Base-by-base conservation (phyloP, 2,113 vertebrate genomes). In the Urocitellus parryii region DNA sequence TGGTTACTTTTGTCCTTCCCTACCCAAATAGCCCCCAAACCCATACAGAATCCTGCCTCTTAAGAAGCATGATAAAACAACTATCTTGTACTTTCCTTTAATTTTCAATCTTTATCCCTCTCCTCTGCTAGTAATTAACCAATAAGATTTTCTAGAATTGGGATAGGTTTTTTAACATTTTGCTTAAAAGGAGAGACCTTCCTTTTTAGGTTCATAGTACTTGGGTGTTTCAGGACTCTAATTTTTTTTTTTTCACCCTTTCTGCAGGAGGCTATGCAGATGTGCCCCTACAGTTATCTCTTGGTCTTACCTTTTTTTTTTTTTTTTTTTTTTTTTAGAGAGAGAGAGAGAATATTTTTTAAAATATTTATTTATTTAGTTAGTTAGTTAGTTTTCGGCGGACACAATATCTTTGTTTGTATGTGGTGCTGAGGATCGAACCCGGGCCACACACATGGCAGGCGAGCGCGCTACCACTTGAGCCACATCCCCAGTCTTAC, bases 51-150 rank as follows among this genome's bases (percentile, higher is more conserved):
- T 45, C 22, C 53, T 45, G 16, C 73, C 10, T 80, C 1, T 83
- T 72, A 48, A 96, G 39, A 12, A 0, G 32, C 5, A 68, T 3
- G 12, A 42, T n/a, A 16, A 67, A 96, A 73, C 10, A 65, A 53
- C 42, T 5, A 4, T n/a, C 42, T 93, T 79, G 73, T 11, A 25
- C 94, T n/a, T 92, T 90, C n/a, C 84, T 95, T 97, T 76, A 90
- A 87, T 48, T 80, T 12, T 18, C 37, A 84, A 24, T 27, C 45
- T 37, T 68, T 20, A 10, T 58, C 34, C 42, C 24, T 58, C 37
- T 48, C 20, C 2, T 93, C 13, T 18, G 34, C 13, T 29, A 90
- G 29, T 42, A 20, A 87, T 63, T 14, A 70, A 74, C 0, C 12
- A 79, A 34, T 16, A 73, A 73, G 4, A 39, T 84, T 89, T 92